Conservation (phyloP, 2,113 vertebrate species). For the Cebidichthys violaceus region DNA sequence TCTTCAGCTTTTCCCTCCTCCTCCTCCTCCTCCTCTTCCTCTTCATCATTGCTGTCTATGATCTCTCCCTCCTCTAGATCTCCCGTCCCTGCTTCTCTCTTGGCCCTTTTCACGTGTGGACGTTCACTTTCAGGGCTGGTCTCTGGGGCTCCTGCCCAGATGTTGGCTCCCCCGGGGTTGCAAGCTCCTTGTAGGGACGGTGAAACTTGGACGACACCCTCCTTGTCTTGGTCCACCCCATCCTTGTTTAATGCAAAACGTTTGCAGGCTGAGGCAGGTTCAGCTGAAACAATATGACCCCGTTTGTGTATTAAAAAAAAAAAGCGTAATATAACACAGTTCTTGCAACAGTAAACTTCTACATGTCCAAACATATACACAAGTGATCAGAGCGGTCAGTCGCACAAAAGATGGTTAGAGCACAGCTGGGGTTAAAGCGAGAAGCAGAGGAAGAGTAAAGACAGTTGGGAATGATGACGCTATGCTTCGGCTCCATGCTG, state of each 20-base stretch:
- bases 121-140: constrained; percentile 40
- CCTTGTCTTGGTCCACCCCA: not conserved
- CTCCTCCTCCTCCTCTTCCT: constrained; percentile 24
- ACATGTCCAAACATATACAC: not conserved
- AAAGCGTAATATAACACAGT: constrained; percentile 12
- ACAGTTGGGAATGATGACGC: constrained; percentile 40
- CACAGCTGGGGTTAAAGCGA: not conserved
- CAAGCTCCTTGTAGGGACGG: not conserved
- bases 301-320: not conserved
- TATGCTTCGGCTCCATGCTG: constrained; percentile 39
- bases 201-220: constrained; percentile 15
- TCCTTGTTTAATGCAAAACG: constrained; percentile 27
- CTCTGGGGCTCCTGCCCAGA: constrained; percentile 21
- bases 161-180: constrained; percentile 7
- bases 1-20: not conserved
- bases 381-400: not conserved
- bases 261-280: constrained; percentile 39
- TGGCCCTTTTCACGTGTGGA: constrained; percentile 60
- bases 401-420: not conserved
- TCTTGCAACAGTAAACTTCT: not conserved
- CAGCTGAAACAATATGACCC: constrained; percentile 68
- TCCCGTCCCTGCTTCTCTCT: constrained; percentile 34
- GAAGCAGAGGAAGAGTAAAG: constrained; percentile 17
- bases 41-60: constrained; percentile 69
- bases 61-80: constrained; percentile 82